Base-by-base conservation (phyloP, 2,797 vertebrate species). In the Myotis planiceps region DNA sequence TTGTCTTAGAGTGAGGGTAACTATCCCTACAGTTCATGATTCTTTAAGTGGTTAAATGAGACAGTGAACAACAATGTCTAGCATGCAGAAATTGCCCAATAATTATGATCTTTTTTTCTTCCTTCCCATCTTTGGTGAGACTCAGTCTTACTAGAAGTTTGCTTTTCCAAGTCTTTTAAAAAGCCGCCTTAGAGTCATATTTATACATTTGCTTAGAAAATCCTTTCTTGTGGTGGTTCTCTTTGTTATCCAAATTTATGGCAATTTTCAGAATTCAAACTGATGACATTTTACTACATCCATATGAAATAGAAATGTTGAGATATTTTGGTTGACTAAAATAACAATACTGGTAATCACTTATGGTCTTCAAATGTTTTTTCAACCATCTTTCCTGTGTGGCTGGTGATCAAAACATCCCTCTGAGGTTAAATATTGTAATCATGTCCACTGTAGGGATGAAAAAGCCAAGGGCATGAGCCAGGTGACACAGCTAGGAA, bases 391-490 rank as follows among this genome's bases (percentile, higher is more conserved):
- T 80, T 78, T 95, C 69, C 66, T 69, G 49, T 80, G 81, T 88
- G 80, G 68, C 72, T 95, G 92, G 86, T 87, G 68, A 58, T 93
- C 39, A 78, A 39, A 92, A 88, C 34, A 69, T 74, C 74, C 32
- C 63, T 93, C 93, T 85, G 55, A 74, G 88, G 74, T 92, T 96
- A 95, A 97, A 88, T 66, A 89, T 39, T 86, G 45, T 92, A 89
- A 96, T 94, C 89, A 91, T 92, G 74, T 90, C 93, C 29, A 69
- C 55, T 42, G 45, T 12, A 34, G 90, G 63, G 49, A 91, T 49
- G 27, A 94, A 71, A 72, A 83, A 93, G 89, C 34, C 80, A 74
- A 84, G 88, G 84, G 58, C 19, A 34, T 78, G 49, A 94, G 81
- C 68, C 90, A 85, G 84, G 92, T 49, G 89, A 96, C 87, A 88